These are phyloP conservation scores for Laticauda colubrina DNA, from an alignment of 2,113 vertebrate species.

Conservation along the genomic window DNA sequence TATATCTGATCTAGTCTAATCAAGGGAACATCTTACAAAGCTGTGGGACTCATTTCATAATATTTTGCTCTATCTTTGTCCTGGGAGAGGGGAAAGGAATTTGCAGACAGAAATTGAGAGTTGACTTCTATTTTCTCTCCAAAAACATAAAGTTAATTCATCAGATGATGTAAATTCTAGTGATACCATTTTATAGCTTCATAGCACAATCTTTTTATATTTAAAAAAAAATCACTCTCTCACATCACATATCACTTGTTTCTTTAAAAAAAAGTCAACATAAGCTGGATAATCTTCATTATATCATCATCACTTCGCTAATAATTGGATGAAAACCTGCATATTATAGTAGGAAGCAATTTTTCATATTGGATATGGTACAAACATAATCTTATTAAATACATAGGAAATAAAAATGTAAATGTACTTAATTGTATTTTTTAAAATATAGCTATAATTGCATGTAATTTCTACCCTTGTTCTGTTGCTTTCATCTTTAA, in stretches of 20 bases:
- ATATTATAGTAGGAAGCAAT: neutral
- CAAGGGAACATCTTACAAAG: neutral
- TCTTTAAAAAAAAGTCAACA: neutral
- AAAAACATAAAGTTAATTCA: neutral
- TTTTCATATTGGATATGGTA: neutral
- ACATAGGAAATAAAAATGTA: neutral
- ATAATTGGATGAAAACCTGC: neutral
- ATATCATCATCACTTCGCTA: neutral
- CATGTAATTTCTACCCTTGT: neutral
- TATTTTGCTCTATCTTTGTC: neutral
- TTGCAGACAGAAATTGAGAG: neutral
- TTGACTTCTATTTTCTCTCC: neutral
- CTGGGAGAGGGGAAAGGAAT: neutral
- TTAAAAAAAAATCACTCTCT: neutral
- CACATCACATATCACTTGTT: neutral
- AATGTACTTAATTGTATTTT: neutral
- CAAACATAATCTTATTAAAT: neutral
- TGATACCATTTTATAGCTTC: neutral
- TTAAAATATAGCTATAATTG: neutral
- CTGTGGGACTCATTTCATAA: neutral
- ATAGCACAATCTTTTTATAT: neutral
- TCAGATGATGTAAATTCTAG: neutral
- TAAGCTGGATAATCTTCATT: neutral
- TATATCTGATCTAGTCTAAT: neutral
- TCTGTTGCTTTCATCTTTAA: neutral